Base-by-base conservation (phyloP, 2,888 invertebrate genomes). In the Auanema sp. region DNA sequence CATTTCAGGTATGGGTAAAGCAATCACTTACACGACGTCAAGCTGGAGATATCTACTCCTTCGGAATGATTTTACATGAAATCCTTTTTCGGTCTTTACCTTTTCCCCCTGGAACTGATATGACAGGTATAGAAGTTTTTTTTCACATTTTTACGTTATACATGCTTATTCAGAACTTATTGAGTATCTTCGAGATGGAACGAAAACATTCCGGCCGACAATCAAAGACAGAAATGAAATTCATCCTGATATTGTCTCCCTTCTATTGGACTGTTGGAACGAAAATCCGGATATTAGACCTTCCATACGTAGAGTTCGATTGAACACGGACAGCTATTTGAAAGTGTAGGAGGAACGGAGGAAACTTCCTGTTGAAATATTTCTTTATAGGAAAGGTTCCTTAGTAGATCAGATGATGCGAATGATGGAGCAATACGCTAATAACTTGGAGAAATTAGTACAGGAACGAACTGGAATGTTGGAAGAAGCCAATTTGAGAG, bases 391-490 rank as follows among this genome's bases (percentile, higher is more conserved):
- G 21, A 77, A 75, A 60, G 77, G 77, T 33, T 67, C 69, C 42
- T 65, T 77, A 1, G 75, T 77, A 0, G 77, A 77, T 58, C 75
- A 75, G 54, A 75, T 77, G 75, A 77, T 77, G 75, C 58, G 75
- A 54, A 74, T 76, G 68, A 74, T 75, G 75, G 75, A 75, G 52
- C 69, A 79, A 59, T 83, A 83, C 52, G 83, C 83, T 12, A 83
- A 83, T 44, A 83, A 83, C 66, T 67, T 83, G 47, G 83, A 83
- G 66, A 83, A 83, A 49, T 24, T 83, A 11, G 83, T 83, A 4
- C 63, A 78, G 18, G 83, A 83, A 47, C 58, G 83, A 57, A 83
- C 83, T 8, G 79, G 79, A 61, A 79, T 83, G 79, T 65, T 83
- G 50, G 83, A 83, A 52, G 83, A 83, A 43, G 83, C 83, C 1